phyloP scores from a whole-genome alignment of 2,113 vertebrate genomes.

The Oreochromis niloticus region DNA sequence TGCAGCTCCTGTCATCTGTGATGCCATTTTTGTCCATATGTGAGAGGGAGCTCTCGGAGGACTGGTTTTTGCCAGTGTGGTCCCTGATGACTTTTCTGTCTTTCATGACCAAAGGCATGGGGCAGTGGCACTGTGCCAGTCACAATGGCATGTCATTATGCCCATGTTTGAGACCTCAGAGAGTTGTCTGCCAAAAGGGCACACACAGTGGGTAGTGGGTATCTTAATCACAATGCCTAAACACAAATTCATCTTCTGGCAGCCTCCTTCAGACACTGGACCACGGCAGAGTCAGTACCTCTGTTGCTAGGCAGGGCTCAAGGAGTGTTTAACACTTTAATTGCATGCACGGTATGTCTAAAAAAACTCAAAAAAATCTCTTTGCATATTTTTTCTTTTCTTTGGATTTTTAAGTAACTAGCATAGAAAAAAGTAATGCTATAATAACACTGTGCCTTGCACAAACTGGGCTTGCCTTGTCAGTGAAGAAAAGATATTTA shows the following conservation, averaged over 20 bases:
- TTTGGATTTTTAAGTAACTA: neutral
- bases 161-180: conserved; percentile 44
- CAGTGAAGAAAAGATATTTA: neutral
- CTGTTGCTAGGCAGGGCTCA: conserved; percentile 1
- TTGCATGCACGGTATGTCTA: neutral
- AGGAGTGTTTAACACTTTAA: neutral
- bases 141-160: conserved; percentile 34
- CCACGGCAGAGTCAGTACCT: neutral
- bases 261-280: conserved; percentile 1
- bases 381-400: neutral
- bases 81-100: conserved; percentile 17
- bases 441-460: neutral
- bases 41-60: conserved; percentile 26
- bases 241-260: conserved; percentile 26
- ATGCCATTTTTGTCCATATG: conserved; percentile 45
- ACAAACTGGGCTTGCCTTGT: neutral
- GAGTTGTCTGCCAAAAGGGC: conserved; percentile 40
- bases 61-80: conserved; percentile 20
- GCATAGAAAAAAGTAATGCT: neutral
- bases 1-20: conserved; percentile 11
- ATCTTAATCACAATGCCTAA: conserved; percentile 56
- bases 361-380: neutral
- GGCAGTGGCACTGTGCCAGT: conserved; percentile 10
- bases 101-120: conserved; percentile 46
- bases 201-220: conserved; percentile 24